A percentile compares a stretch with the other conserved stretches of the same genome.
These are phyloP conservation scores for Aphidoletes aphidimyza DNA, from an alignment of 2,888 invertebrate genomes.

Conservation along the genomic window DNA sequence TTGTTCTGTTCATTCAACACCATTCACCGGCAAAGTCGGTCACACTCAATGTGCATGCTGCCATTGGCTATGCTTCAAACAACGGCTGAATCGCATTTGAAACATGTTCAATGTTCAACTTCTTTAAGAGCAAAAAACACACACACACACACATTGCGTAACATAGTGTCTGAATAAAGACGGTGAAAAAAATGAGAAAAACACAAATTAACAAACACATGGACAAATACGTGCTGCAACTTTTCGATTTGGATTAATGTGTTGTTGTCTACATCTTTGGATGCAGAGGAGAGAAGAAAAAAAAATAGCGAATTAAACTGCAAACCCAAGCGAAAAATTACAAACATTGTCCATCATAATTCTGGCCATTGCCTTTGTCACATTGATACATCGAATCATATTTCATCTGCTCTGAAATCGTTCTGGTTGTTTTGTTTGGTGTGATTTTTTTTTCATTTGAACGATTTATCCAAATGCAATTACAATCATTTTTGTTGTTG, in stretches of 20 bases:
- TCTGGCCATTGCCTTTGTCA: background rate
- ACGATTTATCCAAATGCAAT: too few relatives aligned
- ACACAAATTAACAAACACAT: background rate
- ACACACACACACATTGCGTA: background rate
- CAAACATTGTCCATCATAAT: background rate
- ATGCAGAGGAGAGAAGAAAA: too few relatives aligned
- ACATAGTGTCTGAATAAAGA: background rate
- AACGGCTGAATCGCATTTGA: background rate
- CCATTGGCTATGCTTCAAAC: background rate
- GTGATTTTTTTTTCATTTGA: background rate
- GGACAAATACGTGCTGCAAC: background rate
- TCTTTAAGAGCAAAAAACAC: background rate
- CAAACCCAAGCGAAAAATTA: background rate
- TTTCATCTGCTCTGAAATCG: too few relatives aligned
- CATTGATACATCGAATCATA: background rate
- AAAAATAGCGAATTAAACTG: background rate
- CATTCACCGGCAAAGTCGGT: background rate
- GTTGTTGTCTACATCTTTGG: background rate
- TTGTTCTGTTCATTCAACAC: background rate
- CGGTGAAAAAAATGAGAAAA: background rate
- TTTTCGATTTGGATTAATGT: constrained; percentile 2
- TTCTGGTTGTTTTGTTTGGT: background rate
- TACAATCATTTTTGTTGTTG: too few relatives aligned
- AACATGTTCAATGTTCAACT: background rate
- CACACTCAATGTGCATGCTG: background rate